Percentiles rank a stretch among this genome's conserved stretches.
Evolutionary conservation across 1,140 invertebrate genomes (phyloP).

Genomic region (Nilaparvata lugens): DNA sequence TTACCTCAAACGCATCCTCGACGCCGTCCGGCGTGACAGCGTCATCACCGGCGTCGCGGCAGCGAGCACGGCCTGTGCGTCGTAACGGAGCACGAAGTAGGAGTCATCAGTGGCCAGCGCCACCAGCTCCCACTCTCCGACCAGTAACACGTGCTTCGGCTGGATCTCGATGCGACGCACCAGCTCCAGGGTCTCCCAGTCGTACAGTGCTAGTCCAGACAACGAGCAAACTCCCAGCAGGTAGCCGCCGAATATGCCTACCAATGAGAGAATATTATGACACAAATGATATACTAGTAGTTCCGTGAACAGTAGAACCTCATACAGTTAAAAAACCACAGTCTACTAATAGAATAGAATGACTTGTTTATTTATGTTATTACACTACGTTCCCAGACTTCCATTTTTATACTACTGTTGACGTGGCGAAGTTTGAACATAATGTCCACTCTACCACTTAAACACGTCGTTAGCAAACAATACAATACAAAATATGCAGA

Average conservation of each 20-base stretch:
- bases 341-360: no score
- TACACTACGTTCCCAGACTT: no score
- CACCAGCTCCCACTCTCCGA: constrained; percentile 92
- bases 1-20: constrained; percentile 94
- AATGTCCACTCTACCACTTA: no score
- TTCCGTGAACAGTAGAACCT: no score
- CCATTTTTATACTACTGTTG: no score
- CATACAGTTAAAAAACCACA: no score
- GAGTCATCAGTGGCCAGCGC: constrained; percentile 92
- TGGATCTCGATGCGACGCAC: constrained; percentile 93
- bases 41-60: constrained; percentile 28
- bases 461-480: no score
- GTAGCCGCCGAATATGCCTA: constrained; percentile 93
- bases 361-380: no score
- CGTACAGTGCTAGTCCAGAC: constrained; percentile 89
- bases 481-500: no score
- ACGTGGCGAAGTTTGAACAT: no score
- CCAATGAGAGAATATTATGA: no score
- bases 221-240: constrained; percentile 90
- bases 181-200: constrained; percentile 91
- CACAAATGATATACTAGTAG: no score
- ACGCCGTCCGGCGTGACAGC: constrained; percentile 82
- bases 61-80: constrained; percentile 60
- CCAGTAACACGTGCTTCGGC: constrained; percentile 91
- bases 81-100: constrained; percentile 92